Evolutionary conservation across 2,888 invertebrate genomes (phyloP).

Genomic region (Lutraria lutraria): DNA sequence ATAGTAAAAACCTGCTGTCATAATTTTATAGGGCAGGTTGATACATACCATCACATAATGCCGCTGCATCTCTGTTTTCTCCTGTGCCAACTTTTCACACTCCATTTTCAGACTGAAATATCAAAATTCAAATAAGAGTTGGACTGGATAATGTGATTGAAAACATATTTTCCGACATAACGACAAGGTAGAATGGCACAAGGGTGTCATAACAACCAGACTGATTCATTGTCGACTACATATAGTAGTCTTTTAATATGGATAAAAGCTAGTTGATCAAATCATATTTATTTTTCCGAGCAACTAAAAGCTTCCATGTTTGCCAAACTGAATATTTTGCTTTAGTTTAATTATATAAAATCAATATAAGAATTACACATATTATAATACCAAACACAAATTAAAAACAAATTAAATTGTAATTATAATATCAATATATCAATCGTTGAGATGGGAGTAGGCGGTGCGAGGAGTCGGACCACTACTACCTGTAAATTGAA

Average conservation of each 20-base stretch:
- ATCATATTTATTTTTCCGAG: not conserved
- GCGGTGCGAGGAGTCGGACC: too few species aligned
- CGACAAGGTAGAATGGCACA: not conserved
- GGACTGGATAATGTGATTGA: not conserved
- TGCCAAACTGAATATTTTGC: not conserved
- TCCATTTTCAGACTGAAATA: conserved; percentile 96
- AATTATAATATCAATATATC: too few species aligned
- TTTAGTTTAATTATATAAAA: not conserved
- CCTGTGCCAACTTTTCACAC: conserved; percentile 98
- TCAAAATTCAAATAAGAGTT: not conserved
- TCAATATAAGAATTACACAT: too few species aligned
- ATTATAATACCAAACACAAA: too few species aligned
- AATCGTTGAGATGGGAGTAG: too few species aligned
- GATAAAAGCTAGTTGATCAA: not conserved
- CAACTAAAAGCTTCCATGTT: not conserved
- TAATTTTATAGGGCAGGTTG: too few species aligned
- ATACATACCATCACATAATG: conserved; percentile 98
- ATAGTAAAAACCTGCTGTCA: too few species aligned
- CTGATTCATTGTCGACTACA: not conserved
- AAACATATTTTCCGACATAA: not conserved
- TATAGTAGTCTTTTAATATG: not conserved
- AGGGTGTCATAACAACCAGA: not conserved
- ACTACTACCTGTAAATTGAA: too few species aligned
- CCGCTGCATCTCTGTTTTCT: conserved; percentile 99
- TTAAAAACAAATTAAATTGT: too few species aligned